Evolutionary conservation across 2,113 vertebrate species (phyloP), one percentile per base, ranked within the genome.

Genomic region (Pimephales promelas): DNA sequence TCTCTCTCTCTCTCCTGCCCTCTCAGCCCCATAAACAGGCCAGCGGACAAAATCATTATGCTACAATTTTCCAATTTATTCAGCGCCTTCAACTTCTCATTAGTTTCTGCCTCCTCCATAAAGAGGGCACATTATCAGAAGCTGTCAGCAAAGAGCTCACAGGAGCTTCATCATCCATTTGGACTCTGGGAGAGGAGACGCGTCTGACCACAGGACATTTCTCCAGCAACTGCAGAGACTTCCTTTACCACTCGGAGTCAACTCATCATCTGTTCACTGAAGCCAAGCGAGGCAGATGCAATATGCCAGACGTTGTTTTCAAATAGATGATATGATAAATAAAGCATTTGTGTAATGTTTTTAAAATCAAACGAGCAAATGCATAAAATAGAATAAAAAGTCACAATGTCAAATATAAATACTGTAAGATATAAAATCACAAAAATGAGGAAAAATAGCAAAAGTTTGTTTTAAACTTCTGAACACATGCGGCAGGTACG

Each of bases 11-110:
- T 76, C 52, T 62, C 47, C 71, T 59, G 61, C 16, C 45, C n/a
- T 43, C 45, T 40, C 54, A 59, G 76, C 78, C 82, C 80, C 83
- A 78, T 86, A 87, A 89, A 89, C 78, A 84, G 79, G 36, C 75
- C 83, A 56, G 68, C 72, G 75, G 86, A 85, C 71, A 75, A 88
- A 84, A 85, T 89, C 89, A 89, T 88, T 89, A 88, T 86, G 85
- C 79, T 54, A 45, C 87, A 88, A 87, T 89, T 88, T 88, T 85
- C 87, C 87, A 88, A 89, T 90, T 87, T 89, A 87, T 85, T 86
- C 85, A 47, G 80, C 49, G 81, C 85, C 85, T 89, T 90, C 75
- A 88, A 90, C 87, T 89, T 83, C 81, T 87, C 83, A 88, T 88
- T 88, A 90, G 86, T 57, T 84, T 84, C 86, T 83, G 86, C 24